Base-by-base conservation (phyloP, 2,888 invertebrate genomes). In the Temnothorax unifasciatus region DNA sequence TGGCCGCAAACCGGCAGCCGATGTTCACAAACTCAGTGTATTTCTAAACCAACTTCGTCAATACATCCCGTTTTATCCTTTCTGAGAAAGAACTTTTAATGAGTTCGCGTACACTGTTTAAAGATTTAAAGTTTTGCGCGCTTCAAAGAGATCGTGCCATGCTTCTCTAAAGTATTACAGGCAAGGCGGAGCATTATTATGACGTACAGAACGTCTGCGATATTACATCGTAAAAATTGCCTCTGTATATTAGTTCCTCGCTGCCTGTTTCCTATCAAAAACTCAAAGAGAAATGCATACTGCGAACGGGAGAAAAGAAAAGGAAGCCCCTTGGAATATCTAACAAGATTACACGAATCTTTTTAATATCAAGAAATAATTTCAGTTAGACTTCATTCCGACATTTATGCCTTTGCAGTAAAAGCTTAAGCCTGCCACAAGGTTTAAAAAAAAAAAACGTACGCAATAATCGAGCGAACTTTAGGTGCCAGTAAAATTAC, bases 181-280 rank as follows among this genome's bases (percentile, higher is more conserved):
- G 47, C 57, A 21, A 71, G 57, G 38, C 59, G 59, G 13, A 73
- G 73, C 79, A 81, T 81, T 81, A 81, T 81, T 81, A 79, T 68
- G 71, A 79, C 71, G 79, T 79, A 73, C 59, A 81, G 73, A 81
- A 81, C n/a, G 79, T 81, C 79, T 81, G 73, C 79, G 79, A 81
- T 81, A 81, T 81, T 81, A 81, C 79, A 90, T 91, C 91, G 90
- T 91, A 91, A 91, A 91, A 90, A 91, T 90, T 90, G 87, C 89
- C 83, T 81, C 47, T 73, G 79, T 81, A 77, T 77, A 81, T 81
- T 81, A 81, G 59, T 73, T 81, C 47, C 47, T 73, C 47, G 59
- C 59, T 81, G 44, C 25, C 59, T 47, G 71, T 71, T 50, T 25
- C 59, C 38, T 73, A 81, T 81, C 73, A 81, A 81, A 81, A 73